Base-by-base conservation (phyloP, 1,140 invertebrate species). In the Lasioglossum baleicum region DNA sequence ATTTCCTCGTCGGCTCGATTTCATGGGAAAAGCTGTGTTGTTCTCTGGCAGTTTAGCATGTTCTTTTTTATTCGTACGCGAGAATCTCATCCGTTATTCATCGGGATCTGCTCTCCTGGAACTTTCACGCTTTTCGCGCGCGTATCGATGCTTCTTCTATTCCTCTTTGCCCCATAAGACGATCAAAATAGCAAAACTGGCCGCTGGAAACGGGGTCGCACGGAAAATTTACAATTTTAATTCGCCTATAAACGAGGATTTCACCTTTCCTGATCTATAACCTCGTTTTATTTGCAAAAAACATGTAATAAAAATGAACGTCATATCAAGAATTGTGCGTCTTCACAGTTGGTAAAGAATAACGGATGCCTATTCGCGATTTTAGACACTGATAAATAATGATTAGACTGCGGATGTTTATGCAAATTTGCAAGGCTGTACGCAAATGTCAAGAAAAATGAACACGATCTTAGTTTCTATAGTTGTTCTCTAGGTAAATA, bases 1-100 rank as follows among this genome's bases (percentile, higher is more conserved):
- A 40, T 77, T 70, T 76, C 51, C 53, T 73, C 68, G 42, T 73
- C 10, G 65, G 58, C 42, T 73, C 17, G 42, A 22, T 68, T 60
- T 58, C 53, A 60, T 53, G 77, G n/a, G 42, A 81, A 75, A 83
- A 80, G 48, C 60, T 53, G 63, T 69, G 40, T 74, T 73, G 73
- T 81, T 53, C 6, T 53, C 2, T 20, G 3, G 6, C 51, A 58
- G 20, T 11, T 48, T 31, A 56, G 42, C 61, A 71, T 69, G 71
- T 7, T 51, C 48, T 22, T 58, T 26, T 26, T 66, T 65, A 35
- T 67, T 66, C 66, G 66, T 66, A 79, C 51, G 22, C 17, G n/a
- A 40, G 70, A 80, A 40, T 74, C 63, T 65, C 51, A 60, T 80
- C 53, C 58, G 71, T 74, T 80, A 80, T 74, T 80, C 77, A 65